Evolutionary conservation across 2,113 vertebrate genomes (phyloP).

Genomic region (Orycteropus afer): DNA sequence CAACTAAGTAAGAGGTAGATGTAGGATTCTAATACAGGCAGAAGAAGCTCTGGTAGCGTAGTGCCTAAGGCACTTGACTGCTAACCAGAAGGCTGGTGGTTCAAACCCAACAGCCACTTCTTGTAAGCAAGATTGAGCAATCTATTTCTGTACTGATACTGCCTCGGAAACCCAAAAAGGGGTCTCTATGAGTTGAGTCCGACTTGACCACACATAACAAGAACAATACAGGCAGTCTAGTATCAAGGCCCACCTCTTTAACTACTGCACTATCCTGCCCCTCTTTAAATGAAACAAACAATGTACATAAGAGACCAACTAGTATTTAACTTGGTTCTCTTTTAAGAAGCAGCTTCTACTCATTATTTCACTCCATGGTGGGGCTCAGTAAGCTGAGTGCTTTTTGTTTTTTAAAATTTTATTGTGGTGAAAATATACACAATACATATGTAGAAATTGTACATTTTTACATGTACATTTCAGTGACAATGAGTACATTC

Average conservation of each 20-base stretch:
- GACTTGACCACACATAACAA: too few relatives aligned
- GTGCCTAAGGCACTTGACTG: too few relatives aligned
- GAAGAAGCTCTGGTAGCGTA: too few relatives aligned
- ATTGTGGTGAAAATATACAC: neutral
- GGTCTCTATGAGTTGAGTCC: too few relatives aligned
- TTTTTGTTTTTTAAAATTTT: neutral
- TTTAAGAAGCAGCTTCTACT: constrained; percentile 20
- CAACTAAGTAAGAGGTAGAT: neutral
- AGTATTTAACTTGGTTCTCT: neutral
- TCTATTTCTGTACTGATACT: too few relatives aligned
- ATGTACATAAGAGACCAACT: neutral
- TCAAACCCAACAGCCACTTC: too few relatives aligned
- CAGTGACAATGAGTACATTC: neutral
- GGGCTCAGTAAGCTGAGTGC: neutral
- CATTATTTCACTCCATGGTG: neutral
- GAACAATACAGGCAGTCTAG: neutral
- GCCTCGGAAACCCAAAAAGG: too few relatives aligned
- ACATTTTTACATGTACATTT: neutral
- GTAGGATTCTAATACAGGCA: too few relatives aligned
- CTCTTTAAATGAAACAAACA: neutral
- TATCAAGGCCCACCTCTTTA: neutral
- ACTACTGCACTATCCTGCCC: neutral
- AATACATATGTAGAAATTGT: neutral
- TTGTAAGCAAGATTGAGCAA: too few relatives aligned
- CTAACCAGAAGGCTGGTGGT: too few relatives aligned